Percentiles rank a stretch among this genome's conserved stretches.
Evolutionary conservation across 2,888 invertebrate genomes (phyloP).

Genomic region (Scotopteryx bipunctaria): DNA sequence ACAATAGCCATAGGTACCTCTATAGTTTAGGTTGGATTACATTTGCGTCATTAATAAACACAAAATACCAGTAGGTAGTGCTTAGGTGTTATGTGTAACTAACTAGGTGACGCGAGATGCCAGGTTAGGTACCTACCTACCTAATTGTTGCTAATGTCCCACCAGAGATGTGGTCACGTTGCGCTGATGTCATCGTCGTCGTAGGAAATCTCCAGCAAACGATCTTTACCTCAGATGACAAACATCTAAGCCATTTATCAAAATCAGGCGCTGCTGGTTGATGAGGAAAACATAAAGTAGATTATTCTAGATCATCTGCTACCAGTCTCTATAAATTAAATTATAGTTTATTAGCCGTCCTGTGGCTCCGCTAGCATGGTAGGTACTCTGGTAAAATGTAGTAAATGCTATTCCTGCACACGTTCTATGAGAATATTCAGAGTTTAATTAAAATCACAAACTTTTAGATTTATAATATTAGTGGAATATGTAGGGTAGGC

Average conservation of each 20-base stretch:
- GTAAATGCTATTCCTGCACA: no score
- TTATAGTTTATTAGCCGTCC: no score
- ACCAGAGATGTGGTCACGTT: constrained; percentile 28
- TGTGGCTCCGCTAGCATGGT: no score
- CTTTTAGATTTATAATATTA: background rate
- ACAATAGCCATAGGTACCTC: background rate
- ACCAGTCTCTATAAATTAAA: no score
- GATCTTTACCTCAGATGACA: constrained; percentile 18
- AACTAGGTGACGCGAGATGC: constrained; percentile 30
- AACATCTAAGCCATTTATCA: constrained; percentile 17
- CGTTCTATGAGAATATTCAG: no score
- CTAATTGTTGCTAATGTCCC: constrained; percentile 33
- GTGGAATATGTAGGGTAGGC: background rate
- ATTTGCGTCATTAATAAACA: constrained; percentile 2
- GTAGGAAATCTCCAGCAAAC: constrained; percentile 15
- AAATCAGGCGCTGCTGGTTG: constrained; percentile 1
- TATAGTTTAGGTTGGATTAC: background rate
- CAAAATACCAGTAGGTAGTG: constrained; percentile 1
- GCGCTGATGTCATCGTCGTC: constrained; percentile 25
- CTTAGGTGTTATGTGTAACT: constrained; percentile 27
- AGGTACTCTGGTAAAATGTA: no score
- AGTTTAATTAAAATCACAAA: no score
- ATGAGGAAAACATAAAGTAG: constrained; percentile 5
- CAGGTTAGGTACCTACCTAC: no score
- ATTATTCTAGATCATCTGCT: no score